Evolutionary conservation across 1,140 invertebrate genomes (phyloP), one percentile per base, ranked within the genome.

Genomic region (Zaprionus inermis): DNA sequence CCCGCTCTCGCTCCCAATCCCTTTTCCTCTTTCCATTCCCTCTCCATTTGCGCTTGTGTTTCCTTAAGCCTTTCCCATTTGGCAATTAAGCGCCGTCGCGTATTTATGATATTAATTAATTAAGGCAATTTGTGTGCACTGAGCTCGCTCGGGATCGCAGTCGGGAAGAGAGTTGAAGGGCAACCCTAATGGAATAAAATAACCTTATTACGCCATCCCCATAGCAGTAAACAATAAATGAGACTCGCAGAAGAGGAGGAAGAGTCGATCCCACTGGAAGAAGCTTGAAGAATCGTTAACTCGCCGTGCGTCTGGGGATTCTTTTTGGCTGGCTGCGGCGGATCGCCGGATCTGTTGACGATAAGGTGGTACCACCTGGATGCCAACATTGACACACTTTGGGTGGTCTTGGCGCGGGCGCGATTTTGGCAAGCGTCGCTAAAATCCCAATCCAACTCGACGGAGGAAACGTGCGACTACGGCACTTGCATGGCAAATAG

Each of bases 61-160:
- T 60, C 30, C 28, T 38, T 59, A 28, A 56, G 56, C 65, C 72
- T 70, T 56, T 55, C 68, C 65, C 73, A 80, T 72, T 44, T 44
- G 66, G 54, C 79, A 88, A 88, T 86, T 83, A 86, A 88, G 84
- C 82, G 67, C 83, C 68, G 84, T 89, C 80, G 76, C 73, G 57
- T 80, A 89, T 86, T 86, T 89, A 86, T 83, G 83, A 86, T 80
- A 89, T 86, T 86, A 86, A 86, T 86, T 86, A 86, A 86, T 89
- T 86, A 86, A 86, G 84, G 67, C 83, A 77, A 89, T 88, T 86
- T 83, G 72, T 74, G 76, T 74, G 79, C 66, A 70, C 2, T 12
- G 44, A 22, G 44, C 44, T 22, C 6, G 30, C 7, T 10, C 7
- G 30, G 7, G 30, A 9, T 7, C 5, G 30, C 28, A 28, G 6